Base-by-base conservation (phyloP, 2,888 invertebrate species). In the Acanthopleura granulata region DNA sequence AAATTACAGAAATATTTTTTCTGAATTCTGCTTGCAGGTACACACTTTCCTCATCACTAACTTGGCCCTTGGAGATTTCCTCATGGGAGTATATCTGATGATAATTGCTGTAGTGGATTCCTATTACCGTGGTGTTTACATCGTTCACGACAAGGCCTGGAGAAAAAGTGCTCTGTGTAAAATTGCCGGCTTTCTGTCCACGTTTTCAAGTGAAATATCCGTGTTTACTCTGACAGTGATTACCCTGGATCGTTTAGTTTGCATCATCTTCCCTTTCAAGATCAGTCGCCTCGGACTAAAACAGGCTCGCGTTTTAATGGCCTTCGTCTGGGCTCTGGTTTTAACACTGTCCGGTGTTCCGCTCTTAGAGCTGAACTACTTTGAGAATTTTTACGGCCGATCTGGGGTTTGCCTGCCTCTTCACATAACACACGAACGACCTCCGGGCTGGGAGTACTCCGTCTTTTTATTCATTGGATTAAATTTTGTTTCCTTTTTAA, bases 341-440 rank as follows among this genome's bases (percentile, higher is more conserved):
- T 78, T 85, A 25, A 29, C 82, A 29, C 78, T 89, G 30, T 84
- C 88, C 0, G 82, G 82, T 1, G 72, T 86, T 18, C 89, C 89
- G 1, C 77, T 89, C 3, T 61, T 84, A 49, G 84, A 84, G 11
- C 77, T 87, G 15, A 80, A 82, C 72, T 92, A 92, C 82, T 92
- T 92, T 83, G 83, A 80, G 74, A 90, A 91, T 79, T 92, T 92
- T 84, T 92, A 92, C 80, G 92, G 92, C 0, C 85, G 92, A 49
- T 92, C 92, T 0, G 92, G 92, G 0, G 92, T 92, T 11, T 92
- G 92, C 78, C 87, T 92, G 62, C 92, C 92, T 0, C 87, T 92
- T 30, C 92, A 92, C 83, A 92, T 92, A 72, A 92, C 92, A 9
- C 89, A 90, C 14, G 91, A 91, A 61, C 90, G 91, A 78, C 92